A percentile compares a stretch with the other conserved stretches of the same genome.
Conservation (phyloP, 2,113 vertebrate species). For the Pao palembangensis region DNA sequence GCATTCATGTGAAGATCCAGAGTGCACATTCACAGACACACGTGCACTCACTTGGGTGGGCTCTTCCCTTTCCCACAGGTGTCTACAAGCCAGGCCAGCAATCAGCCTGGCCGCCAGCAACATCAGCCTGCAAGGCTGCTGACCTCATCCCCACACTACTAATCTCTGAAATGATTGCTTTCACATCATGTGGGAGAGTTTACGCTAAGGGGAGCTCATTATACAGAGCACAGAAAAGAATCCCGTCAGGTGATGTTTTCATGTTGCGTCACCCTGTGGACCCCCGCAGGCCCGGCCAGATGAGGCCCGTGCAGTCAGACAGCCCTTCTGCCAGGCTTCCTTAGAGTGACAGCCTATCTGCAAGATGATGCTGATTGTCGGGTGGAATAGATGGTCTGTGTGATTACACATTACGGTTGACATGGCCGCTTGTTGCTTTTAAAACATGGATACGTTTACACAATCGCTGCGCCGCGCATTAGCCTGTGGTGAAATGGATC, state of each 20-base stretch:
- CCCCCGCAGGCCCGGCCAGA: slow-evolving; percentile 39
- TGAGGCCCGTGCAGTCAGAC: slow-evolving; percentile 48
- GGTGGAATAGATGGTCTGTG: not conserved
- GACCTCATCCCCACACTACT: slow-evolving; percentile 51
- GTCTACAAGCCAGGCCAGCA: slow-evolving; percentile 29
- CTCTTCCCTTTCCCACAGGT: slow-evolving; percentile 47
- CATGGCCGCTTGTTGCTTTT: too few species aligned
- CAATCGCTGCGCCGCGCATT: too few species aligned
- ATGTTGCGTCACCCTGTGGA: slow-evolving; percentile 63
- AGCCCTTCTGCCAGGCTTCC: slow-evolving; percentile 36
- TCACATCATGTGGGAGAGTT: slow-evolving; percentile 43
- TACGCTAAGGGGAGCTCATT: slow-evolving; percentile 70
- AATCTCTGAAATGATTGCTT: slow-evolving; percentile 49
- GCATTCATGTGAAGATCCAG: slow-evolving; percentile 9
- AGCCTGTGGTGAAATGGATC: not conserved
- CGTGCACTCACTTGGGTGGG: slow-evolving; percentile 43
- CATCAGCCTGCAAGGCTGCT: slow-evolving; percentile 43
- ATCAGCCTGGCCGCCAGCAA: slow-evolving; percentile 39
- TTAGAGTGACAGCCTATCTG: slow-evolving; percentile 26
- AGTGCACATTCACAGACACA: slow-evolving; percentile 10
- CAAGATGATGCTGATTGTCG: slow-evolving; percentile 33
- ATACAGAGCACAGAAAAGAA: slow-evolving; percentile 44
- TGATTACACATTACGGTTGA: not conserved
- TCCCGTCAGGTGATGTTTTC: slow-evolving; percentile 55
- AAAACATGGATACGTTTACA: too few species aligned